Evolutionary conservation across 2,797 vertebrate genomes (phyloP), one percentile per base, ranked within the genome.

Genomic region (Halcyon leucocephala): DNA sequence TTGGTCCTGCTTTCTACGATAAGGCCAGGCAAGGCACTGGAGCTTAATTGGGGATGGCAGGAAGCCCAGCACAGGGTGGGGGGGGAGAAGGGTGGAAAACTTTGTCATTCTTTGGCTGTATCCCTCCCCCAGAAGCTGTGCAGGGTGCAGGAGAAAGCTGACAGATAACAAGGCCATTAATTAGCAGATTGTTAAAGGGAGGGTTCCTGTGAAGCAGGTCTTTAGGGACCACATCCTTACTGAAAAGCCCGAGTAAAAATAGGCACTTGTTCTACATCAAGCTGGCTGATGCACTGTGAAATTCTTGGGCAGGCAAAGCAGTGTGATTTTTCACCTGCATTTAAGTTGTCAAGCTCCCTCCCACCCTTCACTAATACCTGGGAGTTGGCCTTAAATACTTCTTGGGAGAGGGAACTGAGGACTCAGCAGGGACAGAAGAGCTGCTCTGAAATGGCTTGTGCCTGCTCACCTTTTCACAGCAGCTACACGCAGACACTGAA

Each of bases 21-120:
- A 95, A 88, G 8, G 12, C 84, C 64, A 93, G 62, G 33, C 78
- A 77, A 92, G 46, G 79, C 39, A 19, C 89, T 39, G 35, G 33
- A 95, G 82, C 26, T 94, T 94, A 91, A 95, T 7, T 86, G 77
- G 82, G 61, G 77, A 94, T 97, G 96, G 95, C 96, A 95, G 3
- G 3, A 70, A 95, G 95, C 94, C 95, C 93, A 95, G 88, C 82
- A 82, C 14, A 26, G 73, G 55, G 87, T 64, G 73, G 25, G 73
- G 20, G 41, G 44, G 42, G 70, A 81, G 58, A 72, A 66, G 85
- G 55, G 76, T 84, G 85, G 87, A 82, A 90, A 90, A 95, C 25
- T 37, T 7, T 67, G 69, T 61, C 82, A 33, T 69, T 93, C 86
- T 72, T 72, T 78, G 58, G 89, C 91, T 83, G 70, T 64, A 74